A percentile compares a stretch with the other conserved stretches of the same genome.
These are phyloP conservation scores for Eleginops maclovinus DNA, from an alignment of 2,113 vertebrate genomes.

Conservation along the genomic window DNA sequence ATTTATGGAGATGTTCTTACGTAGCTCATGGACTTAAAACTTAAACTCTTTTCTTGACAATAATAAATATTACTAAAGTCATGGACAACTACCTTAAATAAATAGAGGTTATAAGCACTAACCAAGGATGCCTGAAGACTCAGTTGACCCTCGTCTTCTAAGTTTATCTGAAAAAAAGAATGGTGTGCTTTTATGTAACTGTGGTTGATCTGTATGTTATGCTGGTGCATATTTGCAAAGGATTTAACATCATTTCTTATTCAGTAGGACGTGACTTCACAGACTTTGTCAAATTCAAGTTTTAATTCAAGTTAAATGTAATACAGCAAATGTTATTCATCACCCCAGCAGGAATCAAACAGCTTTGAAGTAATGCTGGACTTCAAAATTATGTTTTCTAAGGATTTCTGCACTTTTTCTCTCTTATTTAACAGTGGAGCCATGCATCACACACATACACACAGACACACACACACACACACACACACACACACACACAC, in stretches of 20 bases:
- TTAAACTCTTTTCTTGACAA: neutral
- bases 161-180: too few relatives aligned
- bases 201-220: conserved; percentile 23
- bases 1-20: conserved; percentile 47
- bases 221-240: neutral
- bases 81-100: conserved; percentile 30
- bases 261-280: conserved; percentile 27
- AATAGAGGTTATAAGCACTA: neutral
- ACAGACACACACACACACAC: neutral
- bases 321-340: conserved; percentile 26
- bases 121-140: neutral
- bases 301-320: conserved; percentile 34
- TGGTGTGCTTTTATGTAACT: conserved; percentile 14
- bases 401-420: conserved; percentile 18
- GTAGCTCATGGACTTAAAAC: conserved; percentile 24
- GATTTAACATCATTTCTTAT: conserved; percentile 22
- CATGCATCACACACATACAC: conserved; percentile 15
- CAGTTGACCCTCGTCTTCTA: neutral
- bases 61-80: conserved; percentile 35
- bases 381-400: conserved; percentile 16
- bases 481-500: conserved; percentile 24
- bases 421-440: conserved; percentile 24
- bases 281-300: conserved; percentile 40
- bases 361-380: conserved; percentile 51
- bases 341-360: conserved; percentile 11